Evolutionary conservation across 1,140 invertebrate genomes (phyloP), one percentile per base, ranked within the genome.

Genomic region (Druon quercuslanigerum): DNA sequence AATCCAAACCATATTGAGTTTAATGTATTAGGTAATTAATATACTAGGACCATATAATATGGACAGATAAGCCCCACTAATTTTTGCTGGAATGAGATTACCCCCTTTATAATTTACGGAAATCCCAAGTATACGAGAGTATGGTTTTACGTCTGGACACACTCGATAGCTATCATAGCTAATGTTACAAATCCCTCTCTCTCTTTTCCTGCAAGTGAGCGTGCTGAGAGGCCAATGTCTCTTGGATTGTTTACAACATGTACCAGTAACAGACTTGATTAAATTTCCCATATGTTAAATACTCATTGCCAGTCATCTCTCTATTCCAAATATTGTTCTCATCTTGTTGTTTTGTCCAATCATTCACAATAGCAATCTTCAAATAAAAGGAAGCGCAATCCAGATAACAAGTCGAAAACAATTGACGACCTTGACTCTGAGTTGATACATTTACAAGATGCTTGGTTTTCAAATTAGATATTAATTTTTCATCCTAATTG

Each of bases 141-240:
- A n/a, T 46, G 14, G 71, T 75, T 71, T 78, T 72, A 56, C 40
- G 40, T 25, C 19, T 74, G 25, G n/a, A 77, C 46, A 40, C 46
- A 40, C 60, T n/a, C 19, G 14, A 50, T 40, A 46, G 46, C 74
- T 78, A 20, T 16, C 71, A 71, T 74, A 57, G 51, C n/a, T 52
- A 51, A 76, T 57, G 50, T 57, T 76, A 51, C 60, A 54, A 78
- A n/a, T 40, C 71, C 50, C 73, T 74, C 72, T 56, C 73, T 74
- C 72, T 73, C 7, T 33, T 78, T 78, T 66, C 72, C 73, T 74
- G 60, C 66, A 71, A 54, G 72, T 74, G 74, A 74, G 73, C 50
- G 46, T 70, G 57, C 71, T 40, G 4, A 40, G 72, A 77, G 76
- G 72, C 76, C 76, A 77, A 66, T 77, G 54, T 77, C 76, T 77